Conservation (phyloP, 2,797 vertebrate genomes). For the Lophotriccus pileatus region DNA sequence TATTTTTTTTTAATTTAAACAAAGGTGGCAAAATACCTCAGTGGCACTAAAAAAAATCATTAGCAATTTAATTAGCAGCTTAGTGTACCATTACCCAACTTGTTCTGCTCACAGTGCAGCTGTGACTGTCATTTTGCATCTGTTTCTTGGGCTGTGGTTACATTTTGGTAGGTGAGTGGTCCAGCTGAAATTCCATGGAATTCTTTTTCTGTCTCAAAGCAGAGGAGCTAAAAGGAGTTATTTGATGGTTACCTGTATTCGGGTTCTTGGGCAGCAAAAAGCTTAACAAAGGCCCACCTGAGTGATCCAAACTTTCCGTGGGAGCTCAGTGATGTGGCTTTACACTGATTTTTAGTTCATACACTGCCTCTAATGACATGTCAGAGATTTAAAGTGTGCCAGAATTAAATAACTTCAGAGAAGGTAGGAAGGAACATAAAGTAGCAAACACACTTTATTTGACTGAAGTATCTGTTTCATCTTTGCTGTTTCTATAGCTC, state of each 20-base stretch:
- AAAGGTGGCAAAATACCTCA: slow-evolving; percentile 69
- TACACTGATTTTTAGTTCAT: neutral
- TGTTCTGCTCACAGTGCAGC: slow-evolving; percentile 76
- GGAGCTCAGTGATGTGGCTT: neutral
- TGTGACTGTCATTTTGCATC: slow-evolving; percentile 77
- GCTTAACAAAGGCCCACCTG: neutral
- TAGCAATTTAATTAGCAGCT: slow-evolving; percentile 76
- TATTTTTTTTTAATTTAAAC: slow-evolving; percentile 44
- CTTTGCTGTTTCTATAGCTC: neutral
- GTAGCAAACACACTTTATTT: neutral
- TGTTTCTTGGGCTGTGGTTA: slow-evolving; percentile 69
- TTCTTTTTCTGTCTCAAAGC: slow-evolving; percentile 36
- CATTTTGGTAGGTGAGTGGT: slow-evolving; percentile 57
- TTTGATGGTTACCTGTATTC: neutral
- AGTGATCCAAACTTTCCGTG: neutral
- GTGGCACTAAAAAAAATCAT: slow-evolving; percentile 71
- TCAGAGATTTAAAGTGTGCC: neutral
- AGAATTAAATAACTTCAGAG: neutral
- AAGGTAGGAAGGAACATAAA: neutral
- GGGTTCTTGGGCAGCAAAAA: neutral
- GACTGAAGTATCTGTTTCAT: neutral
- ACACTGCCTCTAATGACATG: rapidly evolving
- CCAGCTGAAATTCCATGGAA: slow-evolving; percentile 61
- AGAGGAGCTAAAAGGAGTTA: neutral
- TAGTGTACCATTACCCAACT: slow-evolving; percentile 73